These are phyloP conservation scores for Melanocharis versteri DNA, from an alignment of 2,113 vertebrate species.

Conservation along the genomic window DNA sequence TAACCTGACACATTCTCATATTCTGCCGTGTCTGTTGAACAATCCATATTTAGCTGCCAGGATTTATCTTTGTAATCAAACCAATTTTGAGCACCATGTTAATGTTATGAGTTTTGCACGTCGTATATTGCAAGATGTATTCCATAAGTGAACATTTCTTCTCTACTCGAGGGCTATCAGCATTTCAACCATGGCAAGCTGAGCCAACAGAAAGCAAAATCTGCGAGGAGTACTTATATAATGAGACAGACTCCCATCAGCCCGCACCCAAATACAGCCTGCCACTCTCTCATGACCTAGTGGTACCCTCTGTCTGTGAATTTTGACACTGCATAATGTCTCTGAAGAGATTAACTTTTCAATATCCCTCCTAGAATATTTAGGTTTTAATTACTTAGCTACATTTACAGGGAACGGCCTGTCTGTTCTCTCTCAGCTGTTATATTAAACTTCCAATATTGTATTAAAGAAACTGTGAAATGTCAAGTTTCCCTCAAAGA, in stretches of 20 bases:
- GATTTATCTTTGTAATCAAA: background rate
- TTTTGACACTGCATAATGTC: background rate
- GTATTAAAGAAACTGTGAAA: background rate
- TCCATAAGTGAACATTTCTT: background rate
- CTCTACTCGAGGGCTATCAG: background rate
- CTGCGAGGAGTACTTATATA: fast-evolving
- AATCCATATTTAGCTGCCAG: background rate
- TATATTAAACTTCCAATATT: background rate
- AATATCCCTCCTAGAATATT: background rate
- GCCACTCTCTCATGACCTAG: background rate
- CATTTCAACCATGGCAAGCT: fast-evolving
- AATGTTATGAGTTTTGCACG: background rate
- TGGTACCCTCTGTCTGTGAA: background rate
- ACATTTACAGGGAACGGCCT: background rate
- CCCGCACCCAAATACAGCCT: background rate
- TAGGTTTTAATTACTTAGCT: background rate
- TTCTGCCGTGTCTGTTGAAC: background rate
- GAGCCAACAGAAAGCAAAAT: background rate
- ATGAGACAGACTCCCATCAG: background rate
- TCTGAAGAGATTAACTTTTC: background rate
- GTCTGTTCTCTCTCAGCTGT: background rate
- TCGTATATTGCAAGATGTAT: background rate
- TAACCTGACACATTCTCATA: background rate
- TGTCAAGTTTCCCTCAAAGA: background rate
- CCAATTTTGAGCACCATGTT: background rate